phyloP scores from a whole-genome alignment of 35 echinoderm and acorn worm species.

The Lytechinus variegatus region DNA sequence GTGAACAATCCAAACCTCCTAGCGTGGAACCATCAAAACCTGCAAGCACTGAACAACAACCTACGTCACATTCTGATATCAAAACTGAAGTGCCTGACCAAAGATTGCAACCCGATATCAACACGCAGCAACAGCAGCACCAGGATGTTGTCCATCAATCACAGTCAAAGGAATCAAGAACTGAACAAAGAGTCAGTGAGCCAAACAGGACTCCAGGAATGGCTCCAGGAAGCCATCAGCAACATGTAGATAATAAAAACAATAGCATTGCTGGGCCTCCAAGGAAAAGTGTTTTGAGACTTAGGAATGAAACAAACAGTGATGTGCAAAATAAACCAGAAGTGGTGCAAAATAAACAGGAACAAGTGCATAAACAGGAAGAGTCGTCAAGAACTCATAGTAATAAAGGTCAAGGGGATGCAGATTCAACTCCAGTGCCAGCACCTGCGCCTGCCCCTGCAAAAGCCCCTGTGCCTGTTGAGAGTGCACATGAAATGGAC shows the following conservation, averaged over 20 bases:
- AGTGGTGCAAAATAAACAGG: not conserved
- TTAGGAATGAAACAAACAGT: slow-evolving; percentile 27
- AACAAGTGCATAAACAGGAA: slow-evolving; percentile 2
- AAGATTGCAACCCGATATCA: slow-evolving; percentile 29
- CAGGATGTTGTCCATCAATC: not conserved
- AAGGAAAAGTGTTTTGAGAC: slow-evolving; percentile 41
- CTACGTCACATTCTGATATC: not conserved
- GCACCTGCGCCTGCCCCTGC: too few relatives aligned
- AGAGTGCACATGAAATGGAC: not conserved
- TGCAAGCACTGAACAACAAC: slow-evolving; percentile 15
- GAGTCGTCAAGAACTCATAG: not conserved
- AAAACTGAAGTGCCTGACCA: slow-evolving; percentile 42
- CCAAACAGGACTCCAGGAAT: slow-evolving; percentile 24
- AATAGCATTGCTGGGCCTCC: not conserved
- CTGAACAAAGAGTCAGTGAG: slow-evolving; percentile 35
- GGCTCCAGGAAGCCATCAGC: slow-evolving; percentile 24
- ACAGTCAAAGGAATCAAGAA: slow-evolving; percentile 20
- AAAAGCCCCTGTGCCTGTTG: not conserved
- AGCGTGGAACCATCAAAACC: slow-evolving; percentile 37
- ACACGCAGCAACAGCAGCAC: not conserved
- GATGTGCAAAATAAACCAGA: not conserved
- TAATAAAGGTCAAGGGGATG: slow-evolving; percentile 1
- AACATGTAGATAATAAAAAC: slow-evolving; percentile 32
- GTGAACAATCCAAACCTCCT: slow-evolving; percentile 22
- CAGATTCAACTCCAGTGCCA: not conserved